Evolutionary conservation across 2,888 invertebrate genomes (phyloP).

Genomic region (Dione vanillae): DNA sequence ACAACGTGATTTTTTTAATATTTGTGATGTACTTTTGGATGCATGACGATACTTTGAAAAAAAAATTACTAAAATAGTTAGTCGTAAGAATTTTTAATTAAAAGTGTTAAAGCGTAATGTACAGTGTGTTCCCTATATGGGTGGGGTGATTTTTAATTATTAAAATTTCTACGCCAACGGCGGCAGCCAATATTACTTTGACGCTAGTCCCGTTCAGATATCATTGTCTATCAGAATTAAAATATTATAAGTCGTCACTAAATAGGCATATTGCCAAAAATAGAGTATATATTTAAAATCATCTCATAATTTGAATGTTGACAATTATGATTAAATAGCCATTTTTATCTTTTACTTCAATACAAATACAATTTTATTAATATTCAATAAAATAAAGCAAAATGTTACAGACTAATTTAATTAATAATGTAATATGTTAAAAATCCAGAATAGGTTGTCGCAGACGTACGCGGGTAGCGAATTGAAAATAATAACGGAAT

Average conservation of each 20-base stretch:
- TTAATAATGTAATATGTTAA: constrained; percentile 19
- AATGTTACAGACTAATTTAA: not conserved
- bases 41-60: constrained; percentile 31
- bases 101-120: constrained; percentile 80
- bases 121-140: constrained; percentile 67
- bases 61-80: constrained; percentile 38
- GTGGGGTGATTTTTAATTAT: constrained; percentile 83
- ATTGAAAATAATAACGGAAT: constrained; percentile 80
- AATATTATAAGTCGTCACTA: constrained; percentile 32
- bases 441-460: constrained; percentile 31
- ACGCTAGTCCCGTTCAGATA: constrained; percentile 59
- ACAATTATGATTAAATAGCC: not conserved
- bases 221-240: constrained; percentile 57
- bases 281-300: not conserved
- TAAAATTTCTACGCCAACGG: constrained; percentile 79
- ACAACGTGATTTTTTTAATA: not conserved
- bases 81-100: constrained; percentile 55
- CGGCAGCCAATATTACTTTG: constrained; percentile 74
- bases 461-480: constrained; percentile 50
- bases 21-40: not conserved
- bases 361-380: not conserved
- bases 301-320: not conserved
- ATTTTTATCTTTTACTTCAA: not conserved
- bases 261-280: too few relatives aligned
- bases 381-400: not conserved